Conservation (phyloP, 1,140 invertebrate species). For the Tigriopus japonicus region DNA sequence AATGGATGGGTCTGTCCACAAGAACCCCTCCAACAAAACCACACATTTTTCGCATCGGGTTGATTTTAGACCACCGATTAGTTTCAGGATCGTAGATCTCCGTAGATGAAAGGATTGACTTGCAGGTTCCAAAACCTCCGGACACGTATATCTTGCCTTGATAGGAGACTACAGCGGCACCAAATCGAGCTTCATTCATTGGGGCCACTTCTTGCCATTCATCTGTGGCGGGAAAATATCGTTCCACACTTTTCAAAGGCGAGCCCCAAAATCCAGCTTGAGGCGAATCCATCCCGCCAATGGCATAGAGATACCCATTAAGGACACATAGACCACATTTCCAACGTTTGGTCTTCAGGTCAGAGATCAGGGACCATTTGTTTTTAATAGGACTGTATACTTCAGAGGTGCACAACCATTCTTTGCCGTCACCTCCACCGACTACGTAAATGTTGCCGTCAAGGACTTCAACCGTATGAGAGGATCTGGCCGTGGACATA, state of each 20-base stretch:
- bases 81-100: slow-evolving; percentile 9
- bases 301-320: slow-evolving; percentile 1
- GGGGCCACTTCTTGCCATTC: background rate
- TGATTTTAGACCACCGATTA: background rate
- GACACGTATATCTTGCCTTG: slow-evolving; percentile 9
- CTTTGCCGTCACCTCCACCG: slow-evolving; percentile 8
- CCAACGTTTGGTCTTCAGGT: slow-evolving; percentile 1
- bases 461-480: slow-evolving; percentile 4
- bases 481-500: slow-evolving; percentile 11
- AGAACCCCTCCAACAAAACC: slow-evolving; percentile 8
- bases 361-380: background rate
- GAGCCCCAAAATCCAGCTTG: slow-evolving; percentile 1
- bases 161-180: slow-evolving; percentile 3
- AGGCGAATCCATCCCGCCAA: slow-evolving; percentile 10
- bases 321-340: slow-evolving; percentile 4
- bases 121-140: slow-evolving; percentile 1
- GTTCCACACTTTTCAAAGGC: slow-evolving; percentile 6
- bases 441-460: slow-evolving; percentile 11
- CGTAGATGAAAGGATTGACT: background rate
- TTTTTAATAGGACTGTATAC: background rate
- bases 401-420: slow-evolving; percentile 5
- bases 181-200: slow-evolving; percentile 3
- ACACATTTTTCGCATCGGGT: slow-evolving; percentile 4
- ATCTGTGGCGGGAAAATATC: background rate
- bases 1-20: background rate